A percentile compares a stretch with the other conserved stretches of the same genome.
Evolutionary conservation across 2,113 vertebrate species (phyloP).

Genomic region (Elaphurus davidianus): DNA sequence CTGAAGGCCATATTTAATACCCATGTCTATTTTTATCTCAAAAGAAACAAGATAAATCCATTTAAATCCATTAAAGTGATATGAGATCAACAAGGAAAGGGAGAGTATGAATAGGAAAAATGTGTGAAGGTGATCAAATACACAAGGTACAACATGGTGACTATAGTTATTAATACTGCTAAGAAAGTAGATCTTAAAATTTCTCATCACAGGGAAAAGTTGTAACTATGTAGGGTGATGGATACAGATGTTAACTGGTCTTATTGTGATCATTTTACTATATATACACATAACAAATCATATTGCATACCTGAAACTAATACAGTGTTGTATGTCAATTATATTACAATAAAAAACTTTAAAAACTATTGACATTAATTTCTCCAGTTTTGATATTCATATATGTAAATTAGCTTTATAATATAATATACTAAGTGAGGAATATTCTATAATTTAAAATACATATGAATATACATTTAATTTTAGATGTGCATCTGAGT

Average conservation of each 20-base stretch:
- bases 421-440: neutral
- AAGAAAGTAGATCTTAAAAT: neutral
- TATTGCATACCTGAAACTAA: neutral
- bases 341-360: neutral
- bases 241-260: neutral
- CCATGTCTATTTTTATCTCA: neutral
- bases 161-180: neutral
- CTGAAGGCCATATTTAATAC: neutral
- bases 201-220: neutral
- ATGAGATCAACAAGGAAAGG: neutral
- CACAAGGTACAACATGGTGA: neutral
- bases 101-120: neutral
- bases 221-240: neutral
- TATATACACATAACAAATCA: neutral
- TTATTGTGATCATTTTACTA: neutral
- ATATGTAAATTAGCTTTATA: neutral
- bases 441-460: neutral
- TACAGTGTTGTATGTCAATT: neutral
- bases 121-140: neutral
- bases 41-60: neutral
- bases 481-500: neutral
- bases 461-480: neutral
- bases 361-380: neutral
- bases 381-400: neutral
- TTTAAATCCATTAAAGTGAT: neutral